Evolutionary conservation across 2,797 vertebrate genomes (phyloP).

Genomic region (Microhierax caerulescens): DNA sequence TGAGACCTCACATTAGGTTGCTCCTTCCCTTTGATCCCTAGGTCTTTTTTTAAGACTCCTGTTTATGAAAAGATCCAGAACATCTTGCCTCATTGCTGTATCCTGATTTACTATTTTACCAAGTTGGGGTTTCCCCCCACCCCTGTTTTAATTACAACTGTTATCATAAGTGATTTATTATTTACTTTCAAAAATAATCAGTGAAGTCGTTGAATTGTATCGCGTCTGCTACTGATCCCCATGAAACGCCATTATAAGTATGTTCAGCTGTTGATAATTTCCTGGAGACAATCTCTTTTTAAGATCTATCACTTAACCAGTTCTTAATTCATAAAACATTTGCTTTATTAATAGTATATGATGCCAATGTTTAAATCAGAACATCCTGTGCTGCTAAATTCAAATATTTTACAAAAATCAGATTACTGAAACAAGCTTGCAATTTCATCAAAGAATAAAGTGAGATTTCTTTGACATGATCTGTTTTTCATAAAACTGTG

Average conservation of each 20-base stretch:
- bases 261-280: constrained; percentile 63
- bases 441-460: constrained; percentile 54
- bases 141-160: background rate
- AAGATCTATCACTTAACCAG: constrained; percentile 60
- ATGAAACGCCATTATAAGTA: constrained; percentile 28
- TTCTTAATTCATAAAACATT: constrained; percentile 66
- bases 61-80: constrained; percentile 13
- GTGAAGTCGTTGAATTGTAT: background rate
- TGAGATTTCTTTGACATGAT: constrained; percentile 55
- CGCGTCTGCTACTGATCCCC: constrained; percentile 36
- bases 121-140: background rate
- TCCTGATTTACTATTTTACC: background rate
- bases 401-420: constrained; percentile 54
- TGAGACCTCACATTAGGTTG: background rate
- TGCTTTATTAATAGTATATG: constrained; percentile 54
- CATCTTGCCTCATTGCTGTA: background rate
- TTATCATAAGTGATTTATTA: constrained; percentile 33
- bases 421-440: constrained; percentile 50
- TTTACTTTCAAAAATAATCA: constrained; percentile 52
- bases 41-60: background rate
- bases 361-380: constrained; percentile 60
- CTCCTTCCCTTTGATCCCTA: background rate
- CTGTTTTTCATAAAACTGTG: constrained; percentile 44
- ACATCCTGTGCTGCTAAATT: constrained; percentile 39
- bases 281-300: constrained; percentile 52